Evolutionary conservation across 2,797 vertebrate genomes (phyloP).

Genomic region (Clamator glandarius): DNA sequence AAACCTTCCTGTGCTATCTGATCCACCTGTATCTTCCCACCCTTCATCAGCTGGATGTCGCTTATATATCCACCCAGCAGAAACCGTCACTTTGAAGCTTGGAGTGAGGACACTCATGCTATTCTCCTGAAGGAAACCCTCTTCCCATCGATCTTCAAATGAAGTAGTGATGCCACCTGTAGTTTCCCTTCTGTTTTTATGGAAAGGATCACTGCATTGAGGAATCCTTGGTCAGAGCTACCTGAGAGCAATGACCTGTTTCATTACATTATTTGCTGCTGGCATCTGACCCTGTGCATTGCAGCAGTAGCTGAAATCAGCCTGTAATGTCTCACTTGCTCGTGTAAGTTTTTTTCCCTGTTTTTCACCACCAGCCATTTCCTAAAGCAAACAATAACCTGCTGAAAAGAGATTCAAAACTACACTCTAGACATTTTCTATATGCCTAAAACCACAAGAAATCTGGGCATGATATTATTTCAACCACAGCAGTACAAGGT

Average conservation of each 20-base stretch:
- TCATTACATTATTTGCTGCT: not conserved
- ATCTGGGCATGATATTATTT: not conserved
- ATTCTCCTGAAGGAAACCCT: not conserved
- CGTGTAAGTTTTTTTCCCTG: not conserved
- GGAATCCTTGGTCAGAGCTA: not conserved
- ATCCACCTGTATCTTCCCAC: not conserved
- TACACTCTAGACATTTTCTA: too few species aligned
- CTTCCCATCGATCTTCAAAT: not conserved
- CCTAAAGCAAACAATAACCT: not conserved
- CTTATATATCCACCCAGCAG: not conserved
- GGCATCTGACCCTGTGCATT: not conserved
- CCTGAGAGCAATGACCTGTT: not conserved
- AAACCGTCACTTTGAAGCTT: not conserved
- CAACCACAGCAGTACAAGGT: too few species aligned
- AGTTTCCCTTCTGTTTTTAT: not conserved
- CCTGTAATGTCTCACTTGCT: not conserved
- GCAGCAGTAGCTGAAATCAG: not conserved
- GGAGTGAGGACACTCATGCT: not conserved
- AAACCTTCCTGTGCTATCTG: not conserved
- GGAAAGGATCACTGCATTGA: rapidly evolving
- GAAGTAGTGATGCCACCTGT: not conserved
- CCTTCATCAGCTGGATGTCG: not conserved
- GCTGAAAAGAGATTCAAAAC: not conserved
- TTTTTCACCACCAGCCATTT: not conserved
- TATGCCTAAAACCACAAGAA: not conserved